Conservation (phyloP, 1,140 invertebrate genomes). For the Lordiphosa mommai region DNA sequence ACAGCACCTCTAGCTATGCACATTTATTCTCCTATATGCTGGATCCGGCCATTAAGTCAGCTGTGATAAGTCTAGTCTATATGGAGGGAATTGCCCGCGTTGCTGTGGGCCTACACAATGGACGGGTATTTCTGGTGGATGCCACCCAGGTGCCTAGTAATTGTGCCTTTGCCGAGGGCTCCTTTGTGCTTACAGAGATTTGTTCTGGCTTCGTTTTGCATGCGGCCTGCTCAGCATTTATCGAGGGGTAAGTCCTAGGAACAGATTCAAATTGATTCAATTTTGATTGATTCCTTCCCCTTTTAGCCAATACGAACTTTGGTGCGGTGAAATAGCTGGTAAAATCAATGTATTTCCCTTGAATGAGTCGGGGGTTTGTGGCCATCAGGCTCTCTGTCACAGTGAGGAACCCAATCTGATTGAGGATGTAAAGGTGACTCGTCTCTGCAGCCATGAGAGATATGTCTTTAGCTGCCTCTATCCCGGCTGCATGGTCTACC, state of each 20-base stretch:
- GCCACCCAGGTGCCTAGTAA: conserved; percentile 83
- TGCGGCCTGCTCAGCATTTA: conserved; percentile 81
- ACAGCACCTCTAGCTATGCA: conserved; percentile 82
- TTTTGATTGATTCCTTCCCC: neutral
- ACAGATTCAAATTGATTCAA: neutral
- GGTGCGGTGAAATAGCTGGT: conserved; percentile 89
- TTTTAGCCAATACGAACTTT: conserved; percentile 83
- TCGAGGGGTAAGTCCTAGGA: conserved; percentile 80
- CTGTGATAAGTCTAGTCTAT: conserved; percentile 84
- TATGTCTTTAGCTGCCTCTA: conserved; percentile 90
- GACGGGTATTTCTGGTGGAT: conserved; percentile 87
- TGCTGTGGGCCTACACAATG: conserved; percentile 86
- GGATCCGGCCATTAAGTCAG: conserved; percentile 81
- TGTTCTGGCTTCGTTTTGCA: conserved; percentile 84
- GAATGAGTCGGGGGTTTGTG: conserved; percentile 82
- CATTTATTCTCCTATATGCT: conserved; percentile 82
- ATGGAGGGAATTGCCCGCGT: conserved; percentile 85
- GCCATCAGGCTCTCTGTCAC: conserved; percentile 80
- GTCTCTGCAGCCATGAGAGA: conserved; percentile 82
- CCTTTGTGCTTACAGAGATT: conserved; percentile 89
- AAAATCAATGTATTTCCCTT: conserved; percentile 86
- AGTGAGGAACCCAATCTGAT: conserved; percentile 74
- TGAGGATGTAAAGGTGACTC: conserved; percentile 83
- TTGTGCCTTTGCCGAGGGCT: conserved; percentile 84
- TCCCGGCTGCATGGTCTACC: conserved; percentile 90